Conservation (phyloP, 2,888 invertebrate genomes). For the Cryptus viduatorius region DNA sequence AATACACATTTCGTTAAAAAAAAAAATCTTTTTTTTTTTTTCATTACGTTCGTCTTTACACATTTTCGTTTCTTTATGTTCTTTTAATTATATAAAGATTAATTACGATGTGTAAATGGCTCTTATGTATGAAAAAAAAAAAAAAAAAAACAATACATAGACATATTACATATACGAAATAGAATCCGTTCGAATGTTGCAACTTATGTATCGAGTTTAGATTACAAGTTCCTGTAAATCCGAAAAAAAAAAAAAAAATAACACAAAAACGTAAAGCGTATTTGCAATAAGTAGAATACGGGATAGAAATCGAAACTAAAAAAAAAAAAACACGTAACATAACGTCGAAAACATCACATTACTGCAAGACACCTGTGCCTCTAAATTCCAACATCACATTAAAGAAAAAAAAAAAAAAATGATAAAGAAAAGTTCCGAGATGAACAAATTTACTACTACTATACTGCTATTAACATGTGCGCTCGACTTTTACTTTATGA, state of each 20-base stretch:
- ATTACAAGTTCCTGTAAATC: conserved; percentile 55
- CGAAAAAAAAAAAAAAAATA: conserved; percentile 10
- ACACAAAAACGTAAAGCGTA: conserved; percentile 14
- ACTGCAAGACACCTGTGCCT: conserved; percentile 47
- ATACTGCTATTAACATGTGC: conserved; percentile 61
- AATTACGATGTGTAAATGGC: conserved; percentile 39
- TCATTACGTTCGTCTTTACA: neutral
- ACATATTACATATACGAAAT: conserved; percentile 43
- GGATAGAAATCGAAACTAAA: conserved; percentile 34
- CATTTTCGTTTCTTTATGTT: conserved; percentile 5
- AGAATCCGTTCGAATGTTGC: conserved; percentile 52
- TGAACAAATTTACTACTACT: conserved; percentile 57
- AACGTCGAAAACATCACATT: conserved; percentile 56
- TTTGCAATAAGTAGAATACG: conserved; percentile 33
- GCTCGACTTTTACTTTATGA: conserved; percentile 79
- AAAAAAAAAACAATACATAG: conserved; percentile 49
- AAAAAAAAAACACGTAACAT: conserved; percentile 34
- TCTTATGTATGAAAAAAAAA: conserved; percentile 24
- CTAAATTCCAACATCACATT: conserved; percentile 30
- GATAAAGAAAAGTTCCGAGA: conserved; percentile 23
- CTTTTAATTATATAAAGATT: neutral
- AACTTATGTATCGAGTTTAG: conserved; percentile 53
- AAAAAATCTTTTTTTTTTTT: conserved; percentile 9
- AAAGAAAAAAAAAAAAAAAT: conserved; percentile 19
- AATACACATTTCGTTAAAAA: conserved; percentile 22